phyloP scores from a whole-genome alignment of 2,797 vertebrate species.

The Neoniphon sammara region DNA sequence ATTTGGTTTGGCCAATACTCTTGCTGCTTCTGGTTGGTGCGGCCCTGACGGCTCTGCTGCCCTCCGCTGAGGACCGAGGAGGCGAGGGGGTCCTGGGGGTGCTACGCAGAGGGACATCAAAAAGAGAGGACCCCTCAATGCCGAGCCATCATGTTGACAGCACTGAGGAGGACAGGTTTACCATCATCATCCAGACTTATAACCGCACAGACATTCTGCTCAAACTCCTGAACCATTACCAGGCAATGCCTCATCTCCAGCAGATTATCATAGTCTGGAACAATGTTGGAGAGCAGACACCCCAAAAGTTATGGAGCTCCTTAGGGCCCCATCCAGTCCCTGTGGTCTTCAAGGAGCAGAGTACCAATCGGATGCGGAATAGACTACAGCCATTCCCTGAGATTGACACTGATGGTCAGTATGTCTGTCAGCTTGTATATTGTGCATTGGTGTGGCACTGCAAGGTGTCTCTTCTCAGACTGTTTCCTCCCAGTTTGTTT shows the following conservation, averaged over 20 bases:
- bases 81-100: constrained; percentile 65
- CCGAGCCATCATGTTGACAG: constrained; percentile 24
- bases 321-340: constrained; percentile 92
- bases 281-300: constrained; percentile 87
- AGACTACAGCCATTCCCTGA: constrained; percentile 90
- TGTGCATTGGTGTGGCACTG: not conserved
- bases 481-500: not conserved
- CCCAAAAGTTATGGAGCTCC: constrained; percentile 87
- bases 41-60: constrained; percentile 77
- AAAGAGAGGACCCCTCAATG: not conserved
- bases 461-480: not conserved
- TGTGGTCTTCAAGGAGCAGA: constrained; percentile 91
- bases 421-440: not conserved
- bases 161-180: constrained; percentile 80
- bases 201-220: constrained; percentile 94
- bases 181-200: constrained; percentile 92
- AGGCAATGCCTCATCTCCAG: constrained; percentile 90
- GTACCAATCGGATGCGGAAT: constrained; percentile 90
- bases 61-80: constrained; percentile 66
- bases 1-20: constrained; percentile 72
- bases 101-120: constrained; percentile 39
- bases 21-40: constrained; percentile 78
- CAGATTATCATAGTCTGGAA: constrained; percentile 94
- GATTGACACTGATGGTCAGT: constrained; percentile 88
- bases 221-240: constrained; percentile 94